These are phyloP conservation scores for Morone saxatilis DNA, from an alignment of 2,113 vertebrate genomes.

Conservation along the genomic window DNA sequence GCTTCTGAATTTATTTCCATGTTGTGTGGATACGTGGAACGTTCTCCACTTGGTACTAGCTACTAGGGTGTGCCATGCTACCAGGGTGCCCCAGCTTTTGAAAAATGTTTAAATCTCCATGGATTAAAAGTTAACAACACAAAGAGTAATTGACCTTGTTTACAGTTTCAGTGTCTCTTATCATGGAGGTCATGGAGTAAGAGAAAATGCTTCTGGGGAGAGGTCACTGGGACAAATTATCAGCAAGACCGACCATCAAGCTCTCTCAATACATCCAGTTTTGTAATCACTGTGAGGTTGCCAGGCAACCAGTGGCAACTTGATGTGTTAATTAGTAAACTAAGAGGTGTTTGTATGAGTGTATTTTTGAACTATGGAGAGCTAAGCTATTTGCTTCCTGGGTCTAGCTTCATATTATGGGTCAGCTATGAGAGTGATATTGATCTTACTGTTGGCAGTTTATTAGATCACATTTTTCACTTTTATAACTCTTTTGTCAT, in stretches of 20 bases:
- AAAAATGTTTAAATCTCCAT: no score
- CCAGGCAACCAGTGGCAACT: constrained; percentile 17
- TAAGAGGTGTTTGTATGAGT: background rate
- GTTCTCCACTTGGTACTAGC: no score
- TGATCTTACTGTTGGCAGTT: background rate
- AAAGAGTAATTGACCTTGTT: no score
- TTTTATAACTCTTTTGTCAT: no score
- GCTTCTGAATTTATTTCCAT: no score
- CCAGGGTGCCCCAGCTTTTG: no score
- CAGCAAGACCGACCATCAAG: background rate
- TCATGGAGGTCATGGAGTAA: no score
- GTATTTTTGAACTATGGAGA: background rate
- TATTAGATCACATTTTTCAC: background rate
- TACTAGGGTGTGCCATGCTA: no score
- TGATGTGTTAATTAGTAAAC: constrained; percentile 1
- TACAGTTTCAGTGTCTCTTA: no score
- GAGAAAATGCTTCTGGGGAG: background rate
- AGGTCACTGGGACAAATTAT: background rate
- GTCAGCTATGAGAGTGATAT: background rate
- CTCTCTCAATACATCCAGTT: background rate
- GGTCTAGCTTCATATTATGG: background rate
- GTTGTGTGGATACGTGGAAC: no score
- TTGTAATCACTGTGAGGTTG: background rate
- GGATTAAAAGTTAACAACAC: no score
- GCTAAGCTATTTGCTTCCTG: background rate